These are phyloP conservation scores for Orthosia incerta DNA, from an alignment of 2,888 invertebrate genomes.

Conservation along the genomic window DNA sequence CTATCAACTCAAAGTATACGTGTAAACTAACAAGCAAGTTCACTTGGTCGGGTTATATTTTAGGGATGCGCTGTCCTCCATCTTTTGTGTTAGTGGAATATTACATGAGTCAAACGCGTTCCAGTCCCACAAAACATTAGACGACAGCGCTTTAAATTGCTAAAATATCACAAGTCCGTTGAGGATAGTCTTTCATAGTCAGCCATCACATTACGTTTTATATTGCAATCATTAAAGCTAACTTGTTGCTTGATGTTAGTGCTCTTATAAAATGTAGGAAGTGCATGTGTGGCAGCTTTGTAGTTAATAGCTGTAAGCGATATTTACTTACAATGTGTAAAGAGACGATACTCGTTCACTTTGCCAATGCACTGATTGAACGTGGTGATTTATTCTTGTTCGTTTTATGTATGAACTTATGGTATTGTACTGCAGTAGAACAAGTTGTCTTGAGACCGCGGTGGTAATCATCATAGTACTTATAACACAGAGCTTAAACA, in stretches of 20 bases:
- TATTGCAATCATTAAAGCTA: slow-evolving; percentile 36
- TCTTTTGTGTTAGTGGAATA: too few relatives aligned
- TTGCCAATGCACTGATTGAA: background rate
- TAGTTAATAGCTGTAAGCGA: background rate
- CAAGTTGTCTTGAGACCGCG: background rate
- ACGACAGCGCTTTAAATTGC: too few relatives aligned
- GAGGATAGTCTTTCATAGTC: slow-evolving; percentile 18
- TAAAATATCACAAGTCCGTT: too few relatives aligned
- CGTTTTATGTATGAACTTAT: background rate
- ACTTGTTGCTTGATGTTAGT: slow-evolving; percentile 35
- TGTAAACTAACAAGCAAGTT: too few relatives aligned
- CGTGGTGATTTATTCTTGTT: background rate
- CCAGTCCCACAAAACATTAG: too few relatives aligned
- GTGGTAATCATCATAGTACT: too few relatives aligned
- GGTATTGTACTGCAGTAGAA: too few relatives aligned
- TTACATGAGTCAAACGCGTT: too few relatives aligned
- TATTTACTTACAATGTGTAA: background rate
- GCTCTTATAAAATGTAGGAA: slow-evolving; percentile 23
- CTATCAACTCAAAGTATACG: too few relatives aligned
- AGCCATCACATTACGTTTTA: slow-evolving; percentile 29
- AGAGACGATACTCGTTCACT: background rate
- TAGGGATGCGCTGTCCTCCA: too few relatives aligned
- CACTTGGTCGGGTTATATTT: too few relatives aligned
- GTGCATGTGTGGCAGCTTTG: background rate
- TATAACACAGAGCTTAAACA: too few relatives aligned